Percentiles rank a stretch among this genome's conserved stretches.
These are phyloP conservation scores for Steatornis caripensis DNA, from an alignment of 2,113 vertebrate genomes.

Conservation along the genomic window DNA sequence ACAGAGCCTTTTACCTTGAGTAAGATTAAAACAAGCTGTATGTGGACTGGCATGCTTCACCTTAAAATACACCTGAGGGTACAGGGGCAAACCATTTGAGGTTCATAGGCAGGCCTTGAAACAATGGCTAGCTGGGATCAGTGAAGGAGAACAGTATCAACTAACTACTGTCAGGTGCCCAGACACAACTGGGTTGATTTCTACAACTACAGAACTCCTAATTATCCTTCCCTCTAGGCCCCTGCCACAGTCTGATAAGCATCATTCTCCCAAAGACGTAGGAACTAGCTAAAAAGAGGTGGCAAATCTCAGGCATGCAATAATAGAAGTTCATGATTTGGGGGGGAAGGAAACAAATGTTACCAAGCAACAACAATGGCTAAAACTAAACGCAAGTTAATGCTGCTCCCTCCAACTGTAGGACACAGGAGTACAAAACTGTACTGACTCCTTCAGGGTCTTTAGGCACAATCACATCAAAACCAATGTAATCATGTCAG, in stretches of 20 bases:
- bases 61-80: not conserved
- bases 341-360: too few relatives aligned
- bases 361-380: not conserved
- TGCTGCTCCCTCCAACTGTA: rapidly evolving
- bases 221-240: not conserved
- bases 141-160: not conserved
- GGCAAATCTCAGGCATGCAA: not conserved
- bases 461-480: not conserved
- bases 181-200: not conserved
- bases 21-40: not conserved
- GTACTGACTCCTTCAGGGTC: not conserved
- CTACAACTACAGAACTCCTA: not conserved
- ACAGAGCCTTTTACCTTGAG: not conserved
- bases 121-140: not conserved
- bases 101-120: not conserved
- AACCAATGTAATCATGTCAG: not conserved
- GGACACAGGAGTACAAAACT: not conserved
- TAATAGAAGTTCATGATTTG: not conserved
- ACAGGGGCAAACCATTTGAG: not conserved
- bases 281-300: not conserved
- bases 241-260: not conserved
- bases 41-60: not conserved
- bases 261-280: not conserved
- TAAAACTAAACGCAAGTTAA: not conserved
- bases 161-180: not conserved